A percentile compares a stretch with the other conserved stretches of the same genome.
Conservation (phyloP, 2,797 vertebrate species). For the Halcyon leucocephala region DNA sequence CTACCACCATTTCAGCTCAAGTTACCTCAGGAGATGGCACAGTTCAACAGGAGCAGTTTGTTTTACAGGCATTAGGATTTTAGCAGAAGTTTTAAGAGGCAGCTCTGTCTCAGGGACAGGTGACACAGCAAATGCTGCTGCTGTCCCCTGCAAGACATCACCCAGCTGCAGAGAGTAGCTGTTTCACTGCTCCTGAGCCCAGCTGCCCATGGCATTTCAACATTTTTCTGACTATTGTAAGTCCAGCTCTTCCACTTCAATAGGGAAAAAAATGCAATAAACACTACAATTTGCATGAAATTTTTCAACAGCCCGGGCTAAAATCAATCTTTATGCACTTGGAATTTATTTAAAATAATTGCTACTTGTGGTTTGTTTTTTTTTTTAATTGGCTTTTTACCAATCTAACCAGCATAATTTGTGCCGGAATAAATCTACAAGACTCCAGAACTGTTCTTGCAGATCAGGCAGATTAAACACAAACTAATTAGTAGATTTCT, state of each 20-base stretch:
- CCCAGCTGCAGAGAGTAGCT: background rate
- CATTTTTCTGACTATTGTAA: background rate
- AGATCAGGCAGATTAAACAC: slow-evolving; percentile 38
- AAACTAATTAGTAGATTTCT: slow-evolving; percentile 53
- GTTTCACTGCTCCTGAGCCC: background rate
- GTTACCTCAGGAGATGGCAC: background rate
- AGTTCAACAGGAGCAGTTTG: background rate
- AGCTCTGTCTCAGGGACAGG: background rate
- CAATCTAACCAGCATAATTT: slow-evolving; percentile 52
- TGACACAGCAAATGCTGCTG: accelerated
- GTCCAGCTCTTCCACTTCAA: background rate
- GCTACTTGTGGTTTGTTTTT: slow-evolving; percentile 12
- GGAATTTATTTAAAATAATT: slow-evolving; percentile 58
- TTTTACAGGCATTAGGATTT: background rate
- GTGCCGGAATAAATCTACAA: slow-evolving; percentile 13
- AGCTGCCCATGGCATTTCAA: background rate
- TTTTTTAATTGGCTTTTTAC: background rate
- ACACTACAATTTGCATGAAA: background rate
- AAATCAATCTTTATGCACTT: slow-evolving; percentile 35
- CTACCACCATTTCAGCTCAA: too few relatives aligned
- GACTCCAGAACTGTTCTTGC: background rate
- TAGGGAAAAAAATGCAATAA: background rate
- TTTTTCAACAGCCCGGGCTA: slow-evolving; percentile 19
- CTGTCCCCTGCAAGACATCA: background rate
- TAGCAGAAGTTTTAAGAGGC: background rate